Conservation (phyloP, 1,140 invertebrate species). For the Pararge aegeria region DNA sequence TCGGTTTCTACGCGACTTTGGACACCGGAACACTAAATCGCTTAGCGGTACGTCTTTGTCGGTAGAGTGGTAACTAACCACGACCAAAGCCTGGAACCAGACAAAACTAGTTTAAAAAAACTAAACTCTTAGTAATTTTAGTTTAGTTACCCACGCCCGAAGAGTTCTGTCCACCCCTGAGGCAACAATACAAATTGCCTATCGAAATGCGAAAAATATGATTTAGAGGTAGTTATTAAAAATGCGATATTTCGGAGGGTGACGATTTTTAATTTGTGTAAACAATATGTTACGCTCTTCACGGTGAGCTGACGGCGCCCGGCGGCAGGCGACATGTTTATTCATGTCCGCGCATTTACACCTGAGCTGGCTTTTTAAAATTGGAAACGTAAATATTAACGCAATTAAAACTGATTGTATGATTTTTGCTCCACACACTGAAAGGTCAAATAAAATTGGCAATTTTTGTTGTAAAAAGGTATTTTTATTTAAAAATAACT, state of each 20-base stretch:
- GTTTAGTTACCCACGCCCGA: no score
- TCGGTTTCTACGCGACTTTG: no score
- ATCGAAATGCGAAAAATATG: neutral
- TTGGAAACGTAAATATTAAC: neutral
- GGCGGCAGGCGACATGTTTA: neutral
- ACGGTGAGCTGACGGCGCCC: neutral
- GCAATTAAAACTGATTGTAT: neutral
- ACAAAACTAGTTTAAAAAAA: no score
- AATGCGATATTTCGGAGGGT: neutral
- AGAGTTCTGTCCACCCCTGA: no score
- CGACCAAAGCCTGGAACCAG: no score
- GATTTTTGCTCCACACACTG: neutral
- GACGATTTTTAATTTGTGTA: neutral
- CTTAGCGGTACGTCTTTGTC: no score
- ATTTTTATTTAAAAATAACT: no score
- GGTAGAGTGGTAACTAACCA: no score
- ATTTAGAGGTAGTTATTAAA: neutral
- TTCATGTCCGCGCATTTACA: conserved; percentile 1
- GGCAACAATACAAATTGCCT: neutral
- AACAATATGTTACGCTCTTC: neutral
- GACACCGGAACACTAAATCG: no score
- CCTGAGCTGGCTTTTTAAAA: neutral
- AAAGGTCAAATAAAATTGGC: neutral
- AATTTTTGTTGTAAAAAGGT: no score
- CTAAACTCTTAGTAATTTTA: no score